phyloP scores from a whole-genome alignment of 2,113 vertebrate genomes.

The mouse (Mus musculus) region DNA sequence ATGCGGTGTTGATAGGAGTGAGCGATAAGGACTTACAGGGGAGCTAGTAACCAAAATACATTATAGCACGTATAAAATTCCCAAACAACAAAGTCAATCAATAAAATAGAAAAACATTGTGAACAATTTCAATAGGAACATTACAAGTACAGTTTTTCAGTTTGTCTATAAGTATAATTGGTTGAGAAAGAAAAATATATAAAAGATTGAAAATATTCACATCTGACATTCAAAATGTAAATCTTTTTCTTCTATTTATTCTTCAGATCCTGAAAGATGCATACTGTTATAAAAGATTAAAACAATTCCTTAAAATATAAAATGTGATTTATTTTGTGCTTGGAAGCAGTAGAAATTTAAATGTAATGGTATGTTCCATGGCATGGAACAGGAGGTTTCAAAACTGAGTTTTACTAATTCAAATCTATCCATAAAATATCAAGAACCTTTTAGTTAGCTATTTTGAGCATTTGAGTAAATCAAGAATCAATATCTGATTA shows the following conservation, averaged over 20 bases:
- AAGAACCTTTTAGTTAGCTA: slow-evolving; percentile 29
- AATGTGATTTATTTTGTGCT: slow-evolving; percentile 48
- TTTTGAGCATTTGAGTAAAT: slow-evolving; percentile 20
- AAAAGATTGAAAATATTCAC: slow-evolving; percentile 45
- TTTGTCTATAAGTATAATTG: slow-evolving; percentile 25
- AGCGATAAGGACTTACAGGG: neutral
- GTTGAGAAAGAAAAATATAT: neutral
- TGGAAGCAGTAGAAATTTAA: slow-evolving; percentile 54
- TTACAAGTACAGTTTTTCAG: neutral
- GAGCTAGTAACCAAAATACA: neutral
- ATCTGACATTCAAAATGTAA: slow-evolving; percentile 60
- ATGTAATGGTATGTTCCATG: slow-evolving; percentile 30
- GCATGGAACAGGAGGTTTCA: neutral
- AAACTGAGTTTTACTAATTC: slow-evolving; percentile 45
- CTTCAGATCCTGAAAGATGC: slow-evolving; percentile 44
- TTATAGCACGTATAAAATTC: neutral
- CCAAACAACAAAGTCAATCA: neutral
- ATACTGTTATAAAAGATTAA: slow-evolving; percentile 47
- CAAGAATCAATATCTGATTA: slow-evolving; percentile 58
- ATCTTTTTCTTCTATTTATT: slow-evolving; percentile 55
- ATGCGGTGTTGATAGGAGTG: neutral
- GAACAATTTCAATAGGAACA: slow-evolving; percentile 40
- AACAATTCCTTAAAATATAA: slow-evolving; percentile 51
- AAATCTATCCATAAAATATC: neutral
- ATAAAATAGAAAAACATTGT: neutral